Evolutionary conservation across 2,797 vertebrate species (phyloP), one percentile per base, ranked within the genome.

Genomic region (Eulemur rubriventer): DNA sequence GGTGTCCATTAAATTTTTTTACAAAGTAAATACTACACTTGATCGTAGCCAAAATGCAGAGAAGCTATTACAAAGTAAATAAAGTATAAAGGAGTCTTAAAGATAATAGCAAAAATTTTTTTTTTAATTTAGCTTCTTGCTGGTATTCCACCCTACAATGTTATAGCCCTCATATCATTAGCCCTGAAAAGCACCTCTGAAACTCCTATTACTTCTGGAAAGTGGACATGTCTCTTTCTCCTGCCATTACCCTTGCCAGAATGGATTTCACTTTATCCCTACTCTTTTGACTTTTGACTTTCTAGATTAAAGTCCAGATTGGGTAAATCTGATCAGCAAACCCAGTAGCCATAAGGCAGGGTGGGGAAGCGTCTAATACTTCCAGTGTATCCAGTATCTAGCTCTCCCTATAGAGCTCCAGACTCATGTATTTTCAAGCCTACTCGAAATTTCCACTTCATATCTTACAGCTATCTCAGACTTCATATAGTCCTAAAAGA

Each of bases 231-330:
- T 33, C 20, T 78, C 17, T 92, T 91, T 81, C 12, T 75, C 8
- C 35, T 78, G 30, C 46, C 61, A 12, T 41, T 46, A 16, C 24
- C 24, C 38, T 83, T 91, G 63, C 12, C 46, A 72, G 52, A 82
- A 41, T 83, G 63, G 16, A 80, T 94, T 91, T 94, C 22, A 70
- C 63, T 94, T 63, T 70, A 57, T 75, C 6, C 11, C 8, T 78
- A 5, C 52, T 78, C 63, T 70, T 92, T 79, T 83, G 43, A 87
- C 28, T 88, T 94, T 94, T 91, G 38, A 41, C 63, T 83, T 87
- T 63, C 61, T 96, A 26, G 26, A 63, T 41, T 63, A 57, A 91
- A 88, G 26, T 63, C 33, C 12, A 41, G 48, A 78, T 55, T 0
- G 6, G 33, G 18, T 69, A 28, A 76, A 76, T 83, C 43, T 76